phyloP scores from a whole-genome alignment of 1,140 invertebrate species.

The Vanessa tameamea region DNA sequence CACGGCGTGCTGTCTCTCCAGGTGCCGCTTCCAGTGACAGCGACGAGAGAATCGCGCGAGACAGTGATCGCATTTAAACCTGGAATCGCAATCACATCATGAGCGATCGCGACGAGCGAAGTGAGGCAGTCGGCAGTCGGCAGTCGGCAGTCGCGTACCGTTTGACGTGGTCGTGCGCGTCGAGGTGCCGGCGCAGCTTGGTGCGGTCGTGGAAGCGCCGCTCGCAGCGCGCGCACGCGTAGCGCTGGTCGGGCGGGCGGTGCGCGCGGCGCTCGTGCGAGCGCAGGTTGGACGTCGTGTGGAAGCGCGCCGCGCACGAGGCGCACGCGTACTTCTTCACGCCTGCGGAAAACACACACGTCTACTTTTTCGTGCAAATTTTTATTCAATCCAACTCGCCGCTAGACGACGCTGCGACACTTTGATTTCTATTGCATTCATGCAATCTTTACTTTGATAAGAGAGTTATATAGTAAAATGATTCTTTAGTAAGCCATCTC shows the following conservation, averaged over 20 bases:
- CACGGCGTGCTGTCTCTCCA: slow-evolving; percentile 54
- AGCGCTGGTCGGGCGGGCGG: slow-evolving; percentile 40
- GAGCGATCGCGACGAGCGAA: too few relatives aligned
- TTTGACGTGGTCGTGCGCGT: slow-evolving; percentile 56
- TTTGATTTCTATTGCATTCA: too few relatives aligned
- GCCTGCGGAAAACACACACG: slow-evolving; percentile 33
- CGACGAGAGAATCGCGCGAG: slow-evolving; percentile 53
- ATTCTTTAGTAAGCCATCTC: too few relatives aligned
- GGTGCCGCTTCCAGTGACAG: slow-evolving; percentile 67
- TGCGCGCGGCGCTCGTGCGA: slow-evolving; percentile 42
- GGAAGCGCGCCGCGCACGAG: slow-evolving; percentile 44
- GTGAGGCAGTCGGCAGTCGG: too few relatives aligned
- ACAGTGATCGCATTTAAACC: slow-evolving; percentile 58
- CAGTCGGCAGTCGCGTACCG: slow-evolving; percentile 28
- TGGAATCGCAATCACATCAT: slow-evolving; percentile 35
- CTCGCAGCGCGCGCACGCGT: slow-evolving; percentile 46
- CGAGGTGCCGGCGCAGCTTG: slow-evolving; percentile 55
- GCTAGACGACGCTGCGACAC: too few relatives aligned
- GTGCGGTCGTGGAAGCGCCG: slow-evolving; percentile 50
- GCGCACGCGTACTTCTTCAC: slow-evolving; percentile 55
- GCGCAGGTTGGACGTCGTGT: slow-evolving; percentile 54
- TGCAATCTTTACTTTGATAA: too few relatives aligned
- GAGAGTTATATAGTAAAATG: too few relatives aligned
- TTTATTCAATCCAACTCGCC: too few relatives aligned
- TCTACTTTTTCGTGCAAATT: too few relatives aligned